Conservation (phyloP, 2,888 invertebrate species). For the Salpingus planirostris region DNA sequence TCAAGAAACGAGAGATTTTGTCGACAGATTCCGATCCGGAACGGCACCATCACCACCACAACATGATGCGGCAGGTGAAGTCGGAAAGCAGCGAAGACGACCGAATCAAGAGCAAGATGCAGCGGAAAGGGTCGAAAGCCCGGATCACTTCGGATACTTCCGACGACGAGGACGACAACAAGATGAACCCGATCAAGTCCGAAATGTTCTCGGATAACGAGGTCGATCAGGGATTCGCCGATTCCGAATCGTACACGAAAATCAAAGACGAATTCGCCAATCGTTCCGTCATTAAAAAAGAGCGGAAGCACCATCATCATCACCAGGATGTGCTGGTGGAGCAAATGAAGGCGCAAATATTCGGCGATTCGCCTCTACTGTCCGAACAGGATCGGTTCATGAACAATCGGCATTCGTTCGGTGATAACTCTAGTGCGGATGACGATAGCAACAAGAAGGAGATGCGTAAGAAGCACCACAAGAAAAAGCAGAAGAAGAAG, state of each 20-base stretch:
- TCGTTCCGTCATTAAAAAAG: conserved; percentile 33
- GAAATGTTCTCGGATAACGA: conserved; percentile 54
- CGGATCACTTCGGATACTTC: conserved; percentile 73
- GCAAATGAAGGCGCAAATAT: conserved; percentile 28
- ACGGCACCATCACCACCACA: too few relatives aligned
- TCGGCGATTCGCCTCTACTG: conserved; percentile 22
- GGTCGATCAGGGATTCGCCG: conserved; percentile 44
- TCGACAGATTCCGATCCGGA: conserved; percentile 46
- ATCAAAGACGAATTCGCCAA: conserved; percentile 31
- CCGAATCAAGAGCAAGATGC: conserved; percentile 44
- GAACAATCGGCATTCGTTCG: conserved; percentile 24
- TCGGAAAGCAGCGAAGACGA: conserved; percentile 39
- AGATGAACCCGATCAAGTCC: conserved; percentile 48
- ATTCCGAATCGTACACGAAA: conserved; percentile 23
- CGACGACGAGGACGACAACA: conserved; percentile 55
- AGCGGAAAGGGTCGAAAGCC: conserved; percentile 59
- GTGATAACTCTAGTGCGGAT: conserved; percentile 35
- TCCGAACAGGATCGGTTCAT: conserved; percentile 10
- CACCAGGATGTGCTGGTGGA: conserved; percentile 29
- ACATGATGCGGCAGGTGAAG: conserved; percentile 41
- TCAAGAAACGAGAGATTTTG: conserved; percentile 44
- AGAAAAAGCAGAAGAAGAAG: conserved; percentile 74
- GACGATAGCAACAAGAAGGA: conserved; percentile 25
- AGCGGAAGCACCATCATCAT: conserved; percentile 34
- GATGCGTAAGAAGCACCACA: conserved; percentile 59